Evolutionary conservation across 2,888 invertebrate genomes (phyloP).

Genomic region (Trachelus tabidus): DNA sequence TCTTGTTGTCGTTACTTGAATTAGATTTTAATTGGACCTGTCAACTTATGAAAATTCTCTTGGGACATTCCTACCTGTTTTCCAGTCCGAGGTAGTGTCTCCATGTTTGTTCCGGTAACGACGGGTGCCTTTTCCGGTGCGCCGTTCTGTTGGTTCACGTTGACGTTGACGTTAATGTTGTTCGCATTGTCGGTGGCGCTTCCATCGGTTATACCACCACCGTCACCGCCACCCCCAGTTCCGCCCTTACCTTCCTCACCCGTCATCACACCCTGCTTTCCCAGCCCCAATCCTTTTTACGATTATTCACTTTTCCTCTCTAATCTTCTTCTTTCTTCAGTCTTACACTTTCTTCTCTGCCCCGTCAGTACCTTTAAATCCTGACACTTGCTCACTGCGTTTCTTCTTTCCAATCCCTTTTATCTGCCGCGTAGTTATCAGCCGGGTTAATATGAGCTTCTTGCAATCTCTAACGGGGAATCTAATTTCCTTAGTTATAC

Average conservation of each 20-base stretch:
- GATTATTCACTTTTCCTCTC: constrained; percentile 16
- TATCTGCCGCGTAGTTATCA: background rate
- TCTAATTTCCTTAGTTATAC: background rate
- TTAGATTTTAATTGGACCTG: too few species aligned
- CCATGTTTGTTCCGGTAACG: constrained; percentile 72
- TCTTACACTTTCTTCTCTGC: constrained; percentile 6
- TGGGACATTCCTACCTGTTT: constrained; percentile 67
- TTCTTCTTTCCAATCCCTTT: constrained; percentile 15
- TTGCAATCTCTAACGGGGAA: background rate
- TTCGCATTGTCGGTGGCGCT: constrained; percentile 67
- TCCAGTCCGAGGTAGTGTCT: constrained; percentile 70
- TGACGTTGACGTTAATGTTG: constrained; percentile 70
- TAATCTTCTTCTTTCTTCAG: constrained; percentile 27
- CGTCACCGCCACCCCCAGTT: constrained; percentile 47
- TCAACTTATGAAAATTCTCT: too few species aligned
- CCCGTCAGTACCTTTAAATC: constrained; percentile 9
- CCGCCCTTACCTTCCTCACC: constrained; percentile 61
- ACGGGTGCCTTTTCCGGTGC: constrained; percentile 69
- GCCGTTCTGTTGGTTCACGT: constrained; percentile 70
- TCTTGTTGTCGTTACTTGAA: too few species aligned
- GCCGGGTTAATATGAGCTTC: background rate
- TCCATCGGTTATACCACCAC: constrained; percentile 27
- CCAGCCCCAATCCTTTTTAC: background rate
- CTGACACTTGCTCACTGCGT: constrained; percentile 22
- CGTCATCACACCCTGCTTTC: constrained; percentile 54